A percentile compares a stretch with the other conserved stretches of the same genome.
Conservation (phyloP, 2,888 invertebrate species). For the Meteorus cinctellus region DNA sequence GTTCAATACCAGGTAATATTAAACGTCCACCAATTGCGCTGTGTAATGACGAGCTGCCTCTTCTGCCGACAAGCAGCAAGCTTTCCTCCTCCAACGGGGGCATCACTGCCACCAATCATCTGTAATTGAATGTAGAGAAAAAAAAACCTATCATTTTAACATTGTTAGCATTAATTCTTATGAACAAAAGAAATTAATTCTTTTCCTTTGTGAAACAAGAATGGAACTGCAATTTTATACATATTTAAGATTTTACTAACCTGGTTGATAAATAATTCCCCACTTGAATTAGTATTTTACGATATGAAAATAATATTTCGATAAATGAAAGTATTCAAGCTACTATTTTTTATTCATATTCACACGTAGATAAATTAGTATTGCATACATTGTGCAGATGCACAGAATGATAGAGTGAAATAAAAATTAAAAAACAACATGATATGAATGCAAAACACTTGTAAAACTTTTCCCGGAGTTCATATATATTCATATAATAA, state of each 20-base stretch:
- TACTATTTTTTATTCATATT: neutral
- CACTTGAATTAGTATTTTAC: neutral
- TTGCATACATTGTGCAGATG: neutral
- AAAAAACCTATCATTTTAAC: constrained; percentile 16
- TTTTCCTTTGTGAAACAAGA: neutral
- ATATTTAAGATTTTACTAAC: constrained; percentile 18
- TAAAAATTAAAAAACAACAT: neutral
- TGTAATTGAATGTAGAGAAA: constrained; percentile 49
- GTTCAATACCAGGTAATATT: constrained; percentile 55
- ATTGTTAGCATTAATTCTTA: neutral
- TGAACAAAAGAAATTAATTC: neutral
- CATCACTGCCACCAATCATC: constrained; percentile 71
- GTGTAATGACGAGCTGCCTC: constrained; percentile 53
- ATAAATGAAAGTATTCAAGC: neutral
- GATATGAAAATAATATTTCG: neutral
- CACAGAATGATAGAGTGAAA: neutral
- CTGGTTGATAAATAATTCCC: constrained; percentile 31
- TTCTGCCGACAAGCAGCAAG: constrained; percentile 71
- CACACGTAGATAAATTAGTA: neutral
- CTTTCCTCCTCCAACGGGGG: constrained; percentile 80
- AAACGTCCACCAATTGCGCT: constrained; percentile 50
- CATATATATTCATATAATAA: neutral
- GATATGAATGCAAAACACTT: neutral
- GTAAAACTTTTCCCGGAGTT: neutral
- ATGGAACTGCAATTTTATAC: neutral